Evolutionary conservation across 2,113 vertebrate species (phyloP).

Genomic region (Notarius quadriscutis): DNA sequence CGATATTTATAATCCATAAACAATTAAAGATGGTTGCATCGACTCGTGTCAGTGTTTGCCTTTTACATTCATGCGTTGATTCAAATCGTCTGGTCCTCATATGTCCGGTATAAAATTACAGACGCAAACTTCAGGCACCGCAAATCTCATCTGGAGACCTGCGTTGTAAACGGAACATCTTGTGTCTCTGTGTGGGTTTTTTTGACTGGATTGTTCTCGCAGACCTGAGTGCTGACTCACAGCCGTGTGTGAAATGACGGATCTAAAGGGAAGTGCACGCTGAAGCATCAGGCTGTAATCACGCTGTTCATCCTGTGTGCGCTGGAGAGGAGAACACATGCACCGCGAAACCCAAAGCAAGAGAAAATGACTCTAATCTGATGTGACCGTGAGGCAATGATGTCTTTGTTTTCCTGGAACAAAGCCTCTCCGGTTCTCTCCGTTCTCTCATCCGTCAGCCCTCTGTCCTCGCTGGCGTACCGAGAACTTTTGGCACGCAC

Average conservation of each 20-base stretch:
- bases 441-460: slow-evolving; percentile 7
- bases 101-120: background rate
- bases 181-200: too few relatives aligned
- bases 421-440: slow-evolving; percentile 2
- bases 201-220: background rate
- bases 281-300: background rate
- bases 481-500: slow-evolving; percentile 55
- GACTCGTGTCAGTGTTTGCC: background rate
- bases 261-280: background rate
- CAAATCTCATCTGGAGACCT: background rate
- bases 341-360: background rate
- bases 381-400: background rate
- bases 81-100: background rate
- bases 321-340: background rate
- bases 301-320: background rate
- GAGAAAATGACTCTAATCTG: background rate
- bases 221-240: background rate
- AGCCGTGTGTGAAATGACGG: background rate
- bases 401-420: slow-evolving; percentile 35
- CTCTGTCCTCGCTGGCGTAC: slow-evolving; percentile 27
- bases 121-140: background rate
- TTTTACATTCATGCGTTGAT: background rate
- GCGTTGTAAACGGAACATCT: background rate
- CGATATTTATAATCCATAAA: background rate
- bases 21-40: too few relatives aligned